A percentile compares a stretch with the other conserved stretches of the same genome.
These are phyloP conservation scores for Coendou prehensilis DNA, from an alignment of 2,797 vertebrate species.

Conservation along the genomic window DNA sequence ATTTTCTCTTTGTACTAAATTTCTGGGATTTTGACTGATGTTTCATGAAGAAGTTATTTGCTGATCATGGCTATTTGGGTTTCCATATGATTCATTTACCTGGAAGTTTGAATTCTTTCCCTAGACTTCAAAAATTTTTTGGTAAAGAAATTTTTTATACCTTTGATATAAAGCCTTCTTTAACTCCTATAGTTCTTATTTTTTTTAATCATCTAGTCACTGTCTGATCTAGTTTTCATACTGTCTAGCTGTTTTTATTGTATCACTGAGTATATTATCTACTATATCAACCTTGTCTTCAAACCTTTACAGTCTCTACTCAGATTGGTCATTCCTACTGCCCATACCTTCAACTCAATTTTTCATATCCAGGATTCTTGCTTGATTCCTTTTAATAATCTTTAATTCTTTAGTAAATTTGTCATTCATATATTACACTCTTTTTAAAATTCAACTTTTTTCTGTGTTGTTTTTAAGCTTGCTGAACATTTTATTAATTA, in stretches of 20 bases:
- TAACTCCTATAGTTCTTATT: background rate
- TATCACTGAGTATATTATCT: background rate
- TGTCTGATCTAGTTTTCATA: background rate
- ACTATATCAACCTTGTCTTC: background rate
- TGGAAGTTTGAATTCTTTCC: background rate
- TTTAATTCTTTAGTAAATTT: background rate
- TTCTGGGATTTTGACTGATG: background rate
- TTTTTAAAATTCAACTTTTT: background rate
- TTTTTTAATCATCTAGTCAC: background rate
- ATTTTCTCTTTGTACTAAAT: background rate
- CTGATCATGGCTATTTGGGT: background rate
- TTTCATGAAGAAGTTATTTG: background rate
- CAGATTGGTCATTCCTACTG: background rate
- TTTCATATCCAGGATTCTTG: background rate
- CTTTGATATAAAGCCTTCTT: background rate
- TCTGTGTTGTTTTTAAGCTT: background rate
- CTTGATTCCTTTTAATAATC: background rate
- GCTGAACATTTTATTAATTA: background rate
- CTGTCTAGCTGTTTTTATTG: background rate
- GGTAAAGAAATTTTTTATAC: background rate
- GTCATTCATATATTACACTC: background rate
- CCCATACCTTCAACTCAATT: background rate
- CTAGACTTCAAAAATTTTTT: background rate
- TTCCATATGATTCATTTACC: background rate
- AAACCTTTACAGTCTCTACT: background rate